These are phyloP conservation scores for Dromius quadrimaculatus DNA, from an alignment of 2,888 invertebrate species.

Conservation along the genomic window DNA sequence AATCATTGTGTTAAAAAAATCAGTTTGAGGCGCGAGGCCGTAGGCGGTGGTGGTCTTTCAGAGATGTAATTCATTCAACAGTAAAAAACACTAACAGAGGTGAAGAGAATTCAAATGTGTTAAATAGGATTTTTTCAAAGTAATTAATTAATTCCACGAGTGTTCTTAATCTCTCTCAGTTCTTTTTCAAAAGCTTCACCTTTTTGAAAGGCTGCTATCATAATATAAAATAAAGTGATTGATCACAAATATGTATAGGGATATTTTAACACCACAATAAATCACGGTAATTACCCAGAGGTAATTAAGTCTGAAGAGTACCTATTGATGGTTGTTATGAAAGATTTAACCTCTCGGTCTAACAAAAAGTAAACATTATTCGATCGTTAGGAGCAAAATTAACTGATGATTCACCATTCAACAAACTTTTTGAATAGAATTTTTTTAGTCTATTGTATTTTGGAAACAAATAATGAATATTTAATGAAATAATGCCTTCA, in stretches of 20 bases:
- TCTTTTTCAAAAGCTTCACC: not conserved
- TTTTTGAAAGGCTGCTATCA: not conserved
- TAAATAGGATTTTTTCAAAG: too few species aligned
- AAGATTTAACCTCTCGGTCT: constrained; percentile 5
- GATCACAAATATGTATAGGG: constrained; percentile 29
- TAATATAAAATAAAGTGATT: constrained; percentile 19
- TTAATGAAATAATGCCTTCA: constrained; percentile 30
- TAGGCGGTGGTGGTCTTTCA: too few species aligned
- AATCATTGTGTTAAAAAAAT: too few species aligned
- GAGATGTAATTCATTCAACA: too few species aligned
- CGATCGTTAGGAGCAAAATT: constrained; percentile 22
- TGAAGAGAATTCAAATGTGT: too few species aligned
- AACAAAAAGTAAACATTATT: constrained; percentile 36
- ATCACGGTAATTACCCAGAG: constrained; percentile 31
- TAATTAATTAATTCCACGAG: too few species aligned
- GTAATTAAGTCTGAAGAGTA: constrained; percentile 33
- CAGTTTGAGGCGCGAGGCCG: too few species aligned
- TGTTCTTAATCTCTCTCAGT: too few species aligned
- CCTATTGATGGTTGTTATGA: constrained; percentile 27
- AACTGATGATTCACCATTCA: constrained; percentile 22
- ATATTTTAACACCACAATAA: constrained; percentile 17
- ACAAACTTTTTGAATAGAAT: constrained; percentile 5
- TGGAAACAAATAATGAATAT: constrained; percentile 31
- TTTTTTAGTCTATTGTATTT: constrained; percentile 17
- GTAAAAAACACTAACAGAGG: too few species aligned